A percentile compares a stretch with the other conserved stretches of the same genome.
phyloP scores from a whole-genome alignment of 2,888 invertebrate genomes.

The Antheraea assamensis region DNA sequence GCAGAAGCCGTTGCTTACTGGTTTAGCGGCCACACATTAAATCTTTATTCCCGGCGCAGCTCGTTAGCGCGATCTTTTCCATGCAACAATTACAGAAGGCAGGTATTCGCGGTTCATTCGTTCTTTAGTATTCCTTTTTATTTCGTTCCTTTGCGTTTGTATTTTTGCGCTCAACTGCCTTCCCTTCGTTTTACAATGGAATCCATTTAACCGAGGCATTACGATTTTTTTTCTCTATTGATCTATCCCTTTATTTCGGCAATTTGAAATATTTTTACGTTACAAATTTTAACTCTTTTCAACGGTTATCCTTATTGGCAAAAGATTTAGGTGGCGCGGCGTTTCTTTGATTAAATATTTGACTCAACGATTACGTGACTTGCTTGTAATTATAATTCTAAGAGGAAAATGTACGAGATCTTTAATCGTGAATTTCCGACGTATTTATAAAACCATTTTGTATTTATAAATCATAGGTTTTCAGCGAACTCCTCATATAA shows the following conservation, averaged over 20 bases:
- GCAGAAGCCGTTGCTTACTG: neutral
- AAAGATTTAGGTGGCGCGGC: neutral
- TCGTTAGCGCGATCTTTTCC: conserved; percentile 60
- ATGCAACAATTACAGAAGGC: conserved; percentile 59
- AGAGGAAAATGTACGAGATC: neutral
- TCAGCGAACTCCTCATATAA: no score
- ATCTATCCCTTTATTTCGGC: neutral
- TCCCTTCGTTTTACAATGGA: neutral
- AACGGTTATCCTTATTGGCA: neutral
- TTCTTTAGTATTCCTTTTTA: conserved; percentile 36
- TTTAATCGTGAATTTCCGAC: neutral
- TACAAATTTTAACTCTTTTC: conserved; percentile 1
- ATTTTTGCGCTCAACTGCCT: neutral
- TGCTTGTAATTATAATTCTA: neutral
- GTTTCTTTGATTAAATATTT: neutral
- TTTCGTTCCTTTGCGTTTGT: conserved; percentile 19
- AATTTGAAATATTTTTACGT: neutral
- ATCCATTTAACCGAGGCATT: conserved; percentile 4
- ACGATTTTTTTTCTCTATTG: neutral
- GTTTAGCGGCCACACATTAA: conserved; percentile 31
- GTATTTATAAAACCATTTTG: neutral
- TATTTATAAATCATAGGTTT: no score
- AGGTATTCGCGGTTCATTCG: conserved; percentile 54
- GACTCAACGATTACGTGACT: neutral
- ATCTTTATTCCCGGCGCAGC: conserved; percentile 40